These are phyloP conservation scores for Tortricodes alternella DNA, from an alignment of 2,888 invertebrate genomes.

Conservation along the genomic window DNA sequence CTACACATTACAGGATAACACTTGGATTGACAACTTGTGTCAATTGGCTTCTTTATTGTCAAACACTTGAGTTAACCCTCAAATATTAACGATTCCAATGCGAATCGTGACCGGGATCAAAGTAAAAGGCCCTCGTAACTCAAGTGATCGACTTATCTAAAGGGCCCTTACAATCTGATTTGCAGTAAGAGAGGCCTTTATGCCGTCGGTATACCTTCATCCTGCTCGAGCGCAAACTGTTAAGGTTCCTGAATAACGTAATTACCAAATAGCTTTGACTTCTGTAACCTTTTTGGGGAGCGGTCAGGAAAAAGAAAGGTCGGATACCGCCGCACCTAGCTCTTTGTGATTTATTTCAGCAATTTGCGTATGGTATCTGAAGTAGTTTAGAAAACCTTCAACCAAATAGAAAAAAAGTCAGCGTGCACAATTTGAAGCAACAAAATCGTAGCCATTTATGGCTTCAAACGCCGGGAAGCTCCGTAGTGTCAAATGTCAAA, in stretches of 20 bases:
- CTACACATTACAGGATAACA: no score
- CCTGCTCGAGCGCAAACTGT: not conserved
- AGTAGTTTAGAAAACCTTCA: no score
- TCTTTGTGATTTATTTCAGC: constrained; percentile 15
- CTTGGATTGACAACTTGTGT: no score
- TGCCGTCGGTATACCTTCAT: not conserved
- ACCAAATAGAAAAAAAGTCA: no score
- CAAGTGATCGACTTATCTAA: not conserved
- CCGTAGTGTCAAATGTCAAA: no score
- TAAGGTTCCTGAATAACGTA: constrained; percentile 6
- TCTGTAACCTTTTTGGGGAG: constrained; percentile 14
- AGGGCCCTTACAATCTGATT: not conserved
- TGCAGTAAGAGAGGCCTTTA: not conserved
- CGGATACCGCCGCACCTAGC: constrained; percentile 10
- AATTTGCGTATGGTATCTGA: not conserved
- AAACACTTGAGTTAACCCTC: no score
- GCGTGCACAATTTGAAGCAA: no score
- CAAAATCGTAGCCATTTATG: no score
- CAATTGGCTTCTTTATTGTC: no score
- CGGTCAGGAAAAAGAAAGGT: constrained; percentile 23
- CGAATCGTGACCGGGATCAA: no score
- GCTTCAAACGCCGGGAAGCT: no score
- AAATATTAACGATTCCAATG: no score
- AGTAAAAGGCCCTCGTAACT: not conserved
- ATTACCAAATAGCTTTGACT: constrained; percentile 29